Evolutionary conservation across 1,140 invertebrate species (phyloP).

Genomic region (Drosophila truncata): DNA sequence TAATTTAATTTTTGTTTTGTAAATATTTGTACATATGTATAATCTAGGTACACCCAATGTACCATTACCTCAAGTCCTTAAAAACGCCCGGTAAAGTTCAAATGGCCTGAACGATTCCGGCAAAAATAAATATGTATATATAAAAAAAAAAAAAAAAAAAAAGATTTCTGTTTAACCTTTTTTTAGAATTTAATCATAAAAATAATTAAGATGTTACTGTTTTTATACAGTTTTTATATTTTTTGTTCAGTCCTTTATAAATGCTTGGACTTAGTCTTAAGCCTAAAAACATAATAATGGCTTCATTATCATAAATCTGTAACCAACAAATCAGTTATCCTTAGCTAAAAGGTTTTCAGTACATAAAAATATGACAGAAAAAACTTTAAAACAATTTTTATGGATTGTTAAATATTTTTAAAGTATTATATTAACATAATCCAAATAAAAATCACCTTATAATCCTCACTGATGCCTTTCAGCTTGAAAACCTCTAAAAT

Average conservation of each 20-base stretch:
- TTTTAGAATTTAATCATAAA: neutral
- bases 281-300: neutral
- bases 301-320: neutral
- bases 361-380: neutral
- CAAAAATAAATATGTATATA: too few species aligned
- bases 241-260: too few species aligned
- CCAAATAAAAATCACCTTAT: neutral
- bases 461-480: neutral
- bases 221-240: too few species aligned
- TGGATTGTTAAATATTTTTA: neutral
- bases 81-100: too few species aligned
- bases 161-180: neutral
- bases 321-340: neutral
- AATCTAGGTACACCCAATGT: too few species aligned
- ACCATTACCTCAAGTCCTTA: too few species aligned
- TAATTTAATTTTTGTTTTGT: too few species aligned
- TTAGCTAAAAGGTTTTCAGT: too few species aligned
- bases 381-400: neutral
- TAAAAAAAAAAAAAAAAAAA: too few species aligned
- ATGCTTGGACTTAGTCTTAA: neutral
- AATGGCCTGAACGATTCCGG: too few species aligned
- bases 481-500: slow-evolving; percentile 2
- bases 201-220: too few species aligned
- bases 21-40: too few species aligned
- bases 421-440: neutral